Evolutionary conservation across 2,888 invertebrate genomes (phyloP).

Genomic region (Chromoteleia sp.): DNA sequence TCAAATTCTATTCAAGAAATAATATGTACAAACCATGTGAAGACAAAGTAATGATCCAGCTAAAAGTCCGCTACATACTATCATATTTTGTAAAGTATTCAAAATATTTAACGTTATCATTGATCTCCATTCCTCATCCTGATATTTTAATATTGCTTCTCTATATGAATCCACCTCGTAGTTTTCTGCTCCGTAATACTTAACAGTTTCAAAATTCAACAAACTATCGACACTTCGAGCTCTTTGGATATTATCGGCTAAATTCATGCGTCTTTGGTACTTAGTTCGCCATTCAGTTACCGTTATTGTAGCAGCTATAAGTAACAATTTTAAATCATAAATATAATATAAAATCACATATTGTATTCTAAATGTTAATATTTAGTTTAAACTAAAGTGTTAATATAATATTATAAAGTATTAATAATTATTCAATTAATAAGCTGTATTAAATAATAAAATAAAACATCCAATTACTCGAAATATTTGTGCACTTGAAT

Average conservation of each 20-base stretch:
- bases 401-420: too few relatives aligned
- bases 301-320: conserved; percentile 91
- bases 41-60: conserved; percentile 95
- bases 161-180: conserved; percentile 95
- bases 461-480: too few relatives aligned
- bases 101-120: conserved; percentile 94
- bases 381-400: too few relatives aligned
- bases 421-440: too few relatives aligned
- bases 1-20: too few relatives aligned
- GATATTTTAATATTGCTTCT: conserved; percentile 93
- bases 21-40: conserved; percentile 88
- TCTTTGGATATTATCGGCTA: conserved; percentile 96
- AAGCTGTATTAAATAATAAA: too few relatives aligned
- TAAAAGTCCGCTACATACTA: conserved; percentile 94
- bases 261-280: conserved; percentile 96
- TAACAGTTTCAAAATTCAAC: conserved; percentile 99
- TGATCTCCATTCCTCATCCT: conserved; percentile 96
- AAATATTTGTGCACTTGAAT: too few relatives aligned
- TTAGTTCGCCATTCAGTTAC: conserved; percentile 99
- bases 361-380: too few relatives aligned
- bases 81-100: conserved; percentile 95
- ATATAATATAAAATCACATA: conserved; percentile 15
- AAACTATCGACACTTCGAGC: conserved; percentile 97
- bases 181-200: conserved; percentile 97
- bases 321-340: conserved; percentile 7